Base-by-base conservation (phyloP, 1,140 invertebrate species). In the Brachionus rotundiformis region DNA sequence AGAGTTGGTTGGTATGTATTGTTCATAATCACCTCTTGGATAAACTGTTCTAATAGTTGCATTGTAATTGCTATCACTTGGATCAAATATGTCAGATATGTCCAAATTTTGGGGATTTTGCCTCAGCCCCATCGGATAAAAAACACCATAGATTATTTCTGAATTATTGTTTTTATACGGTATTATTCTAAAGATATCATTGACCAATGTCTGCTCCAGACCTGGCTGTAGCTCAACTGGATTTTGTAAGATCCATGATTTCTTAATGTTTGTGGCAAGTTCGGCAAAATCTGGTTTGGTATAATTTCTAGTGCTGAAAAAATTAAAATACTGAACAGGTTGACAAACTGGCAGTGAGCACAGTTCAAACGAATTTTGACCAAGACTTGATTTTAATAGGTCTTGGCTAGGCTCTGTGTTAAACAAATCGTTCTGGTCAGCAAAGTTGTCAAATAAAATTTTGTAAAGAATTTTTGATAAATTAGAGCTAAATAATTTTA, bases 381-480 rank as follows among this genome's bases (percentile, higher is more conserved):
- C 36, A 25, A 73, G 25, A 13, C 29, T 73, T 44, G 36, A 44
- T 29, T 44, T 41, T 3, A 73, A 16, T 73, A 25, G 10, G 6
- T 19, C 19, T 11, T 73, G 29, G n/a, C 5, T 23, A 25, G 68
- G 68, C 41, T 41, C 23, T 25, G 10, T 7, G 25, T 73, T 47
- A 44, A 73, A 73, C 29, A 73, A 44, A 73, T 73, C 19, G 44
- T 73, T 73, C 44, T 73, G 68, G 27, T 73, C 68, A 25, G 68
- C 68, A 31, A 44, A 73, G 3, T 73, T 73, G 13, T 73, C 44
- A 16, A 73, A 44, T 25, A 73, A 29, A 19, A 44, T 23, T 73
- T 44, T 41, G 13, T 73, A 73, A 5, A 47, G 3, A 44, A 73
- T 25, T 73, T 16, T 73, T 25, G 68, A 23, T 27, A 73, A 44